Evolutionary conservation across 1,140 invertebrate species (phyloP), one percentile per base, ranked within the genome.

Genomic region (Orius laevigatus): DNA sequence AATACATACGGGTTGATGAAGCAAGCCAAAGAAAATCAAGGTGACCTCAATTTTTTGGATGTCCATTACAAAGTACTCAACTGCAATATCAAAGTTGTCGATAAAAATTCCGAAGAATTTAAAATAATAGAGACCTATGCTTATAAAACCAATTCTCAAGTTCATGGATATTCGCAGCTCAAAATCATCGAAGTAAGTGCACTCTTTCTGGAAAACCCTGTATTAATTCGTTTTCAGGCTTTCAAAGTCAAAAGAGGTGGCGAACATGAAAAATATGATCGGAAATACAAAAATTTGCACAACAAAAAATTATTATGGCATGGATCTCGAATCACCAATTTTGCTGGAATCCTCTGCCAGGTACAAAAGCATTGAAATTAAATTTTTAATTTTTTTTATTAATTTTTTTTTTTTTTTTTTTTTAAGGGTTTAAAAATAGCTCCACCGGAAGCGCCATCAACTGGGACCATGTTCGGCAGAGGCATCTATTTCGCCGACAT

Each of bases 381-480:
- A 57, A 48, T 49, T 47, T 41, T 18, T 12, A 25, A 49, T 51
- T 31, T 18, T 20, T 14, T 14, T 15, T 44, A 14, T 8, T 8
- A 14, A 6, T 8, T 14, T 18, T 44, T 12, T 31, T 25, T 25
- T 4, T 25, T 25, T n/a, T 38, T n/a, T 38, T 38, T 10, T 38
- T 25, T 25, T 3, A 25, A 38, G 71, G 95, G 94, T 61, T 70
- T 98, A 16, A 74, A 91, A 57, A 98, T 98, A 60, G 95, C 95
- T 41, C 92, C 92, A 1, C 87, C 87, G 2, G 90, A 96, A 71
- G 91, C 91, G 2, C 90, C 90, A 4, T 76, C 78, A 32, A 89
- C 87, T 31, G 93, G 94, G 55, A 98, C 98, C 67, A 98, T 98
- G 95, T 98, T 98, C 66, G 94, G 94, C 46, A 93, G 91, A 67